These are phyloP conservation scores for Neostethus bicornis DNA, from an alignment of 2,797 vertebrate genomes.

Conservation along the genomic window DNA sequence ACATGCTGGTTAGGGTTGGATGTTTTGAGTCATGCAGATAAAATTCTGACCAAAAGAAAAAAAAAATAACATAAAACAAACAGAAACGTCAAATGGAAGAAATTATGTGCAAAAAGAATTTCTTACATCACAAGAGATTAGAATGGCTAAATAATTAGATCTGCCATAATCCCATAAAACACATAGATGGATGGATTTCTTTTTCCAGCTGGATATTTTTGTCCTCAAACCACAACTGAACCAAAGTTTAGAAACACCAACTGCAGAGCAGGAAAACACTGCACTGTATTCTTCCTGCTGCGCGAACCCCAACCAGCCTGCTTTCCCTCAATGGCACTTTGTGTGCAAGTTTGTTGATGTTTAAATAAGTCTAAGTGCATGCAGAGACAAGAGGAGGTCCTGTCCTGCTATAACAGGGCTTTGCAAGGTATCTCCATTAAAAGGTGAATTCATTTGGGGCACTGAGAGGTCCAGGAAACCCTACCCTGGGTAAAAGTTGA, in stretches of 20 bases:
- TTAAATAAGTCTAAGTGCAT: slow-evolving; percentile 51
- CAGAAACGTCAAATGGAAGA: background rate
- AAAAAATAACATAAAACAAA: background rate
- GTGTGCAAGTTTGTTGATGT: slow-evolving; percentile 63
- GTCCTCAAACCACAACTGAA: slow-evolving; percentile 38
- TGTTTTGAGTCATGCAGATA: background rate
- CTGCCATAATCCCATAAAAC: slow-evolving; percentile 35
- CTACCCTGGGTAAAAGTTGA: slow-evolving; percentile 60
- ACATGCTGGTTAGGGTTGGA: background rate
- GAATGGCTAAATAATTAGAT: slow-evolving; percentile 21
- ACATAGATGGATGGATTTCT: slow-evolving; percentile 32
- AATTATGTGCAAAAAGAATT: background rate
- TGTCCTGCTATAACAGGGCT: slow-evolving; percentile 55
- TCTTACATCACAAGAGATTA: background rate
- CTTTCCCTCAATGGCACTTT: slow-evolving; percentile 69
- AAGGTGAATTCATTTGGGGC: slow-evolving; percentile 72
- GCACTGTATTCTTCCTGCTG: slow-evolving; percentile 53
- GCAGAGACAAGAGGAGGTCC: slow-evolving; percentile 59
- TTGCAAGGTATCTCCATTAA: slow-evolving; percentile 63
- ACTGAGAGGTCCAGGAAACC: slow-evolving; percentile 75
- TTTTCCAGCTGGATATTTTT: slow-evolving; percentile 59
- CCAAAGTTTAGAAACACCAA: slow-evolving; percentile 37
- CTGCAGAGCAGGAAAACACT: slow-evolving; percentile 57
- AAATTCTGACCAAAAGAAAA: slow-evolving; percentile 15
- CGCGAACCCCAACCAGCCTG: slow-evolving; percentile 33